phyloP scores from a whole-genome alignment of 2,888 invertebrate genomes.

The Arctia plantaginis region DNA sequence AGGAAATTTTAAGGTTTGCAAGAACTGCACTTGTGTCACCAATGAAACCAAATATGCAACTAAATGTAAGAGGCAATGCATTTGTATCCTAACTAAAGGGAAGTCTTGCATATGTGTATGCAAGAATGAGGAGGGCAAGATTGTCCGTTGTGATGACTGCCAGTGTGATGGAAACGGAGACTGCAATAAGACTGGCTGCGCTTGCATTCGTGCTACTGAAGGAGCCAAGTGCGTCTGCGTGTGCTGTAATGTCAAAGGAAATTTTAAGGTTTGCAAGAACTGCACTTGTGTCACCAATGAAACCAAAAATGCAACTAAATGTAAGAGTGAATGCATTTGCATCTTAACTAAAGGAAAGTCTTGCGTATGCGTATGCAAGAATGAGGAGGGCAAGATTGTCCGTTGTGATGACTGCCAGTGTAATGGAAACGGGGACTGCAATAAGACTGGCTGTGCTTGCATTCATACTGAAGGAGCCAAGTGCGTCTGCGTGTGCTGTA shows the following conservation, averaged over 20 bases:
- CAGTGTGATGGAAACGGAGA: slow-evolving; percentile 42
- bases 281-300: slow-evolving; percentile 31
- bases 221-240: slow-evolving; percentile 32
- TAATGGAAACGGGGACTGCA: slow-evolving; percentile 44
- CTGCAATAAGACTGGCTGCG: slow-evolving; percentile 55
- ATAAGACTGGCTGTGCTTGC: slow-evolving; percentile 56
- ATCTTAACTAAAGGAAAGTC: slow-evolving; percentile 44
- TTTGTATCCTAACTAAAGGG: slow-evolving; percentile 46
- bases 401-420: slow-evolving; percentile 57
- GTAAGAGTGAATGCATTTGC: slow-evolving; percentile 38
- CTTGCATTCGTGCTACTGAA: slow-evolving; percentile 54
- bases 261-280: slow-evolving; percentile 43
- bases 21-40: slow-evolving; percentile 46
- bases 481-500: slow-evolving; percentile 50
- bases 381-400: slow-evolving; percentile 38
- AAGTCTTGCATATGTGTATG: slow-evolving; percentile 51
- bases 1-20: slow-evolving; percentile 36
- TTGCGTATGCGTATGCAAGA: slow-evolving; percentile 51
- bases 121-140: slow-evolving; percentile 37
- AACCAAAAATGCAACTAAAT: neutral
- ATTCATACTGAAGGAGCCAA: slow-evolving; percentile 49
- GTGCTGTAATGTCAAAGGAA: slow-evolving; percentile 29
- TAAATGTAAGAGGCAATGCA: slow-evolving; percentile 38
- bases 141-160: slow-evolving; percentile 50
- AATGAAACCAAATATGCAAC: slow-evolving; percentile 4